phyloP scores from a whole-genome alignment of 1,140 invertebrate genomes.

The Drosophila novamexicana region DNA sequence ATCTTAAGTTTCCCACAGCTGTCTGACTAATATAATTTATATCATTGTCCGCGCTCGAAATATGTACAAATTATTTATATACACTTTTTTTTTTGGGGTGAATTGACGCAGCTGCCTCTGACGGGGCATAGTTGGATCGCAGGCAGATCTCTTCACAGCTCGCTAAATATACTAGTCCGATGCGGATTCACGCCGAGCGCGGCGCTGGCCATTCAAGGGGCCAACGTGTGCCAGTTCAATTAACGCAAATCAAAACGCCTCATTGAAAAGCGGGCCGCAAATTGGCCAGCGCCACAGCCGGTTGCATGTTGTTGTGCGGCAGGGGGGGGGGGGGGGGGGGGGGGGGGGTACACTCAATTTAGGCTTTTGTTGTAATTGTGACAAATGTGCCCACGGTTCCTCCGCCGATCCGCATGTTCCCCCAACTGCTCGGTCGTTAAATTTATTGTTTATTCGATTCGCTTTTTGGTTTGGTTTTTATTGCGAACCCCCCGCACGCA shows the following conservation, averaged over 20 bases:
- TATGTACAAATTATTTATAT: background rate
- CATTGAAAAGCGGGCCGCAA: slow-evolving; percentile 35
- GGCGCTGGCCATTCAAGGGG: slow-evolving; percentile 17
- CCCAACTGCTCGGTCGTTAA: slow-evolving; percentile 8
- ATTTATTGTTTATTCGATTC: slow-evolving; percentile 29
- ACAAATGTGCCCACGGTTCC: background rate
- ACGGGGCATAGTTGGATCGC: slow-evolving; percentile 2
- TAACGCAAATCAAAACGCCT: slow-evolving; percentile 66
- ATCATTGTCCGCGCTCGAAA: slow-evolving; percentile 9
- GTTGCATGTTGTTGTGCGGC: slow-evolving; percentile 6
- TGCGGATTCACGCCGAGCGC: slow-evolving; percentile 2
- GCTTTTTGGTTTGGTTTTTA: slow-evolving; percentile 28
- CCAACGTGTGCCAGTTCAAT: slow-evolving; percentile 68
- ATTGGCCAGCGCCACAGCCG: slow-evolving; percentile 50
- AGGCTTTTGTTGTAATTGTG: slow-evolving; percentile 15
- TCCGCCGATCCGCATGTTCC: background rate
- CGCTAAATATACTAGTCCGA: slow-evolving; percentile 23
- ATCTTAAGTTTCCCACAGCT: slow-evolving; percentile 5
- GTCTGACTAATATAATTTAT: slow-evolving; percentile 26
- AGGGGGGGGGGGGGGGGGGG: no score
- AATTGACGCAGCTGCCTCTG: slow-evolving; percentile 15
- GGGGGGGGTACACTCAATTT: slow-evolving; percentile 22
- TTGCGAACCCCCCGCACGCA: slow-evolving; percentile 22
- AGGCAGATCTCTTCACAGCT: slow-evolving; percentile 27
- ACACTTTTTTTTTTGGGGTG: background rate